Conservation (phyloP, 2,888 invertebrate genomes). For the Eupelmus urozonus region DNA sequence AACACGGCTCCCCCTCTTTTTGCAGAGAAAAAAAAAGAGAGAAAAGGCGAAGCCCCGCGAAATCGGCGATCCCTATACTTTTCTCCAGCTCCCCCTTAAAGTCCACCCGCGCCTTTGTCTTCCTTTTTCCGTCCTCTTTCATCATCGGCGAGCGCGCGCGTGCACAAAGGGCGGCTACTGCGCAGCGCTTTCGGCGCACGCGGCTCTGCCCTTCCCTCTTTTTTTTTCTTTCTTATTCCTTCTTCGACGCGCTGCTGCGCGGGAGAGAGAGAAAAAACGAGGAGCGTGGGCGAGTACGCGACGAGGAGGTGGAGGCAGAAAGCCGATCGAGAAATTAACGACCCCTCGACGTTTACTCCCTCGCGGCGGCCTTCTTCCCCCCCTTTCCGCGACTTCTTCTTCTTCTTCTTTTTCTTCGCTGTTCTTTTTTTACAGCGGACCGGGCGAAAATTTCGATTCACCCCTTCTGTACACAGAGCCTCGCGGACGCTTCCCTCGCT, state of each 20-base stretch:
- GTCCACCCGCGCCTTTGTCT: constrained; percentile 18
- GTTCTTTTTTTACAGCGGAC: background rate
- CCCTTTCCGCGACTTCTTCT: background rate
- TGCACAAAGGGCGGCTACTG: constrained; percentile 47
- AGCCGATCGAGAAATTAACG: constrained; percentile 73
- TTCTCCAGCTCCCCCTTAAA: background rate
- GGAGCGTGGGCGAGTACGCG: constrained; percentile 41
- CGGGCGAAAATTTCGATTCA: constrained; percentile 33
- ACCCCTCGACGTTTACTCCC: constrained; percentile 66
- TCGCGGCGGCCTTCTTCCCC: constrained; percentile 47
- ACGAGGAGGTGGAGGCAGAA: constrained; percentile 67
- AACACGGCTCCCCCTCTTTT: background rate
- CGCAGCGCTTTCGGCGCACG: constrained; percentile 52
- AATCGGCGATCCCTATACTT: constrained; percentile 37
- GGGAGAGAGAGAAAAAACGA: constrained; percentile 66
- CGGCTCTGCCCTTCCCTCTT: constrained; percentile 31
- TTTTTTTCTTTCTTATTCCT: background rate
- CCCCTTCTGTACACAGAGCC: constrained; percentile 12
- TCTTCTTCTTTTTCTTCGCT: background rate
- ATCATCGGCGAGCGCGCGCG: constrained; percentile 20
- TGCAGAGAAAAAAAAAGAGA: constrained; percentile 1
- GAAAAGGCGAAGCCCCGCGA: constrained; percentile 26
- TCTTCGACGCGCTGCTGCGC: background rate
- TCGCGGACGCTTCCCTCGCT: background rate
- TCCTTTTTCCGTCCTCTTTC: constrained; percentile 9